Percentiles rank a stretch among this genome's conserved stretches.
phyloP scores from a whole-genome alignment of 2,113 vertebrate species.

The Paradoxurus hermaphroditus region DNA sequence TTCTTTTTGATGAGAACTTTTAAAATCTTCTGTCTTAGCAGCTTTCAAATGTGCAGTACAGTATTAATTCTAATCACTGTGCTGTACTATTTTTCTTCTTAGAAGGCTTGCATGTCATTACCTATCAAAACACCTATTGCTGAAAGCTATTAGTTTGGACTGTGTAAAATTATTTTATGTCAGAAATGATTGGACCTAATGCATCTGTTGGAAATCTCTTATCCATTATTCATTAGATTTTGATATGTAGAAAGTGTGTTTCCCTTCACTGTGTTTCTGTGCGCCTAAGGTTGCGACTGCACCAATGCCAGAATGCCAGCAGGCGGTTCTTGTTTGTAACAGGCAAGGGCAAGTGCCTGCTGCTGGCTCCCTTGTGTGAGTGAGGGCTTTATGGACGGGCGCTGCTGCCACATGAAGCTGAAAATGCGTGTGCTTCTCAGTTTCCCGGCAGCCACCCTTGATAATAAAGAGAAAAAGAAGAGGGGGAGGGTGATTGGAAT shows the following conservation, averaged over 20 bases:
- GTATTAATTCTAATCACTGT: background rate
- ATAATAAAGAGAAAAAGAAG: background rate
- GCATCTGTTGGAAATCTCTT: background rate
- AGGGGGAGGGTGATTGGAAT: background rate
- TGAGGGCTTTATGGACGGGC: background rate
- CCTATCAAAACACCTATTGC: background rate
- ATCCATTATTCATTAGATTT: background rate
- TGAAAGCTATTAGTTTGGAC: background rate
- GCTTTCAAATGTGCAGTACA: background rate
- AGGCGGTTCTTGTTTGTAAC: background rate
- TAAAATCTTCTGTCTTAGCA: background rate
- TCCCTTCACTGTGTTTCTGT: background rate
- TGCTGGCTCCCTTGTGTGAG: background rate
- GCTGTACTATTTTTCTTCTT: background rate
- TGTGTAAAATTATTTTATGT: background rate
- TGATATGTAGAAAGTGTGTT: background rate
- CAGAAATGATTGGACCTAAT: background rate
- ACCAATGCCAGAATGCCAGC: background rate
- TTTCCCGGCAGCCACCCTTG: background rate
- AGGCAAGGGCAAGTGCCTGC: background rate
- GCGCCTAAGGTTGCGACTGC: background rate
- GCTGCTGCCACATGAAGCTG: background rate
- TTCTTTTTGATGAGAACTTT: background rate
- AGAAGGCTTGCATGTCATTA: background rate
- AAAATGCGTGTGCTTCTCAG: background rate